phyloP scores from a whole-genome alignment of 2,113 vertebrate genomes.

The Tiliqua scincoides region DNA sequence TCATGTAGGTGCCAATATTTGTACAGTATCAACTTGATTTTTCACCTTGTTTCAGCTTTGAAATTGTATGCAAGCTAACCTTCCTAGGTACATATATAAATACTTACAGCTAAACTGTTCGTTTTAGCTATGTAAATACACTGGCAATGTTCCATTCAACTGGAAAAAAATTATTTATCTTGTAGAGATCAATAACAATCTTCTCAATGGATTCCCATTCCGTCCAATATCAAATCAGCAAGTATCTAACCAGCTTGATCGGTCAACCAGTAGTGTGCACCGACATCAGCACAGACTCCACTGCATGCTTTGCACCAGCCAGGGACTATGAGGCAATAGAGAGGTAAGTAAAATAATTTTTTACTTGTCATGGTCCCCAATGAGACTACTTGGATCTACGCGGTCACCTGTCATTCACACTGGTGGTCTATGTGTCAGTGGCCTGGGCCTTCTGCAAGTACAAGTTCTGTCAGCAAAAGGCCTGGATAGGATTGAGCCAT shows the following conservation, averaged over 20 bases:
- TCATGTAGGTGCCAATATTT: not conserved
- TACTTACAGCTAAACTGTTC: not conserved
- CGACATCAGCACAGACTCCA: too few relatives aligned
- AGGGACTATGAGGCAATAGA: too few relatives aligned
- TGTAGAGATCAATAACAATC: not conserved
- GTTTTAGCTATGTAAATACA: conserved; percentile 31
- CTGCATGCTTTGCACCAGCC: too few relatives aligned
- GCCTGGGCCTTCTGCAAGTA: too few relatives aligned
- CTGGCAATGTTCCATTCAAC: not conserved
- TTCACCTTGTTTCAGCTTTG: conserved; percentile 10
- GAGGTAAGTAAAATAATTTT: too few relatives aligned
- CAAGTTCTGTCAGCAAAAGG: too few relatives aligned
- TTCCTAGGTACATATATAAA: not conserved
- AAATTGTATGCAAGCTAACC: not conserved
- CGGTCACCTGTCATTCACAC: too few relatives aligned
- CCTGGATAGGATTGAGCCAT: too few relatives aligned
- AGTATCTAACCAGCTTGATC: fast-evolving
- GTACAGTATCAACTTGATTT: not conserved
- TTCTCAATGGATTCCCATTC: not conserved
- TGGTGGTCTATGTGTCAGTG: too few relatives aligned
- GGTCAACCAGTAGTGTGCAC: too few relatives aligned
- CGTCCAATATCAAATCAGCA: not conserved
- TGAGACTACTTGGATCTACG: too few relatives aligned
- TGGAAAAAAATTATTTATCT: not conserved
- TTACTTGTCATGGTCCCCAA: too few relatives aligned